Conservation (phyloP, 2,113 vertebrate species). For the Megalops atlanticus region DNA sequence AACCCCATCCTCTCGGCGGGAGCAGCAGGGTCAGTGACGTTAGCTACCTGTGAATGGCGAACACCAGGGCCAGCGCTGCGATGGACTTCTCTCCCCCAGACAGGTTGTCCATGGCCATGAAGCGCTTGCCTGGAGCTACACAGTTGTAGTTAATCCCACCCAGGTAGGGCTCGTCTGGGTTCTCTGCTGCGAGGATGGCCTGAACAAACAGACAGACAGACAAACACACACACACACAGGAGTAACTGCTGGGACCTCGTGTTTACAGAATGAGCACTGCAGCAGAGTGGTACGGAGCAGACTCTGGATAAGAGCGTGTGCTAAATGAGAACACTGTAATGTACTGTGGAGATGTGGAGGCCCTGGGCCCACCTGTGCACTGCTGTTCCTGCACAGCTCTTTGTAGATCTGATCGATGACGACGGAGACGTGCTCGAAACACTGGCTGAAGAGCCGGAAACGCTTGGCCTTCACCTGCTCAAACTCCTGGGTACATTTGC, state of each 20-base stretch:
- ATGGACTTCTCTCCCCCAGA: constrained; percentile 93
- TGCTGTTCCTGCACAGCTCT: constrained; percentile 83
- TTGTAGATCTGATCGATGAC: constrained; percentile 93
- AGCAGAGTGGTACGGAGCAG: too few species aligned
- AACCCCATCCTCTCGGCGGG: too few species aligned
- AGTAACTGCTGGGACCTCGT: too few species aligned
- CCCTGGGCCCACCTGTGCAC: constrained; percentile 82
- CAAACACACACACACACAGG: constrained; percentile 6
- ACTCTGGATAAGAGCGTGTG: too few species aligned
- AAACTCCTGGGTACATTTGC: constrained; percentile 78
- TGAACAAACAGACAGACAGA: constrained; percentile 57
- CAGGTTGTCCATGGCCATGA: constrained; percentile 94
- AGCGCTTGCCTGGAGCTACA: constrained; percentile 89
- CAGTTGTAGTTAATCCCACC: constrained; percentile 91
- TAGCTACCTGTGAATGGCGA: constrained; percentile 89
- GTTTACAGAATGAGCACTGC: too few species aligned
- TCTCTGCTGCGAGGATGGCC: constrained; percentile 90
- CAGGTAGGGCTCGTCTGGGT: constrained; percentile 90
- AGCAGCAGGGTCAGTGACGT: not conserved
- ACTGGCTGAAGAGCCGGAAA: constrained; percentile 77
- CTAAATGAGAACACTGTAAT: too few species aligned
- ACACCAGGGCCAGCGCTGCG: constrained; percentile 87
- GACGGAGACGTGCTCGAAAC: constrained; percentile 85
- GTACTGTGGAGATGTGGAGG: not conserved
- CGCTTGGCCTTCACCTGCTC: constrained; percentile 84